Evolutionary conservation across 30 jellyfish, hydroid and myxozoan species (phyloP).

Genomic region (Catostylus mosaicus): DNA sequence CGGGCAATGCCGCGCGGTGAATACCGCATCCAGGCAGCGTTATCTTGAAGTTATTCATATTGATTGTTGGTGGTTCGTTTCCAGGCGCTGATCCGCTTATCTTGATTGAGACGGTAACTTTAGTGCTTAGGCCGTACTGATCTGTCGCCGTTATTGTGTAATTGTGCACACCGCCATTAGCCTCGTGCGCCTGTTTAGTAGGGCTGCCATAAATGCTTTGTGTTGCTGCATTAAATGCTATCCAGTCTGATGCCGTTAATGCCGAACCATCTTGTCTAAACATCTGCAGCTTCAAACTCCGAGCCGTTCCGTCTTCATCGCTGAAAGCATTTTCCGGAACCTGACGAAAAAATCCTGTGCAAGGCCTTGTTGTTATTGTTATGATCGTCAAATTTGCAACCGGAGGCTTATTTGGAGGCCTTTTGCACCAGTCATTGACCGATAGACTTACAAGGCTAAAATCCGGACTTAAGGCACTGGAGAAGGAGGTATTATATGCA

Average conservation of each 20-base stretch:
- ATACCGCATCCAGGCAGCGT: constrained; percentile 78
- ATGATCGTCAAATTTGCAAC: constrained; percentile 12
- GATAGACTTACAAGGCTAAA: constrained; percentile 23
- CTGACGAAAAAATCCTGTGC: constrained; percentile 62
- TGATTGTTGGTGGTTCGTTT: constrained; percentile 48
- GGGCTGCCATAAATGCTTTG: constrained; percentile 68
- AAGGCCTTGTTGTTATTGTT: constrained; percentile 42
- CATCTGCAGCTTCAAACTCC: constrained; percentile 65
- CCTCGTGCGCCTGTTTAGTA: constrained; percentile 15
- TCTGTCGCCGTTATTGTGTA: constrained; percentile 83
- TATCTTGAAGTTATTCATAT: constrained; percentile 39
- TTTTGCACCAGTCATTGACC: constrained; percentile 52
- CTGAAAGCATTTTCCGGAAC: constrained; percentile 68
- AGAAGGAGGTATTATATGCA: constrained; percentile 9
- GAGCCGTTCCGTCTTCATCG: constrained; percentile 80
- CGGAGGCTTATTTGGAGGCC: constrained; percentile 82
- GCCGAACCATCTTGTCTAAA: constrained; percentile 23
- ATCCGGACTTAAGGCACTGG: constrained; percentile 38
- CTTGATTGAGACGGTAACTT: constrained; percentile 52
- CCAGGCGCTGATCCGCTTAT: constrained; percentile 63
- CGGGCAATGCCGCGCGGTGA: constrained; percentile 68
- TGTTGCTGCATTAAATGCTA: constrained; percentile 45
- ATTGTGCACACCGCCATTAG: constrained; percentile 45
- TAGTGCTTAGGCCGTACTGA: constrained; percentile 59
- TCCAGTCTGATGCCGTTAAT: constrained; percentile 79